Conservation (phyloP, 2,113 vertebrate genomes). For the Heterotis niloticus region DNA sequence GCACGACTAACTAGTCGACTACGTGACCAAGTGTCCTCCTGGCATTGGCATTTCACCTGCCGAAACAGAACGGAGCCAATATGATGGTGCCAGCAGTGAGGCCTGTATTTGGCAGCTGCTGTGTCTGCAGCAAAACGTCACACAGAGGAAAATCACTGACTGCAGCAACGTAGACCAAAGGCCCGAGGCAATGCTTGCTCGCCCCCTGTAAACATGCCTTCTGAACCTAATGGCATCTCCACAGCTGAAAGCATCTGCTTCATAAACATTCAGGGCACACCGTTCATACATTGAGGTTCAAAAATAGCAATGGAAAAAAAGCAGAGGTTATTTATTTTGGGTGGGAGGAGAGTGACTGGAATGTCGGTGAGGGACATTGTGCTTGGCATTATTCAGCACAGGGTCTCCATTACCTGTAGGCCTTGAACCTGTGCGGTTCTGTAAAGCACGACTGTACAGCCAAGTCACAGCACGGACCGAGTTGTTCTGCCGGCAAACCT, state of each 20-base stretch:
- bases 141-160: conserved; percentile 21
- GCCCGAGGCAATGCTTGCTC: not conserved
- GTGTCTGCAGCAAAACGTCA: not conserved
- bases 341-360: not conserved
- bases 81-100: not conserved
- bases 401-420: not conserved
- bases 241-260: conserved; percentile 9
- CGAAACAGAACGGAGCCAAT: not conserved
- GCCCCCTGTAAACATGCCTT: conserved; percentile 20
- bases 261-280: conserved; percentile 36
- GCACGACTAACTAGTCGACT: no score
- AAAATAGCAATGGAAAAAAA: conserved; percentile 38
- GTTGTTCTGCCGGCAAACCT: not conserved
- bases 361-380: not conserved
- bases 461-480: not conserved
- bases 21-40: no score
- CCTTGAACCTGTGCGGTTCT: conserved; percentile 26
- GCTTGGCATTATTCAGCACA: conserved; percentile 22
- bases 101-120: not conserved
- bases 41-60: not conserved
- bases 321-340: conserved; percentile 15
- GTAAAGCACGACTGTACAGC: not conserved
- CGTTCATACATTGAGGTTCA: conserved; percentile 20
- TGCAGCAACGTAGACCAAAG: not conserved
- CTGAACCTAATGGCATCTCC: conserved; percentile 30